Percentiles rank a stretch among this genome's conserved stretches.
These are phyloP conservation scores for Aurelia aurita complex sp. Pacific DNA, from an alignment of 30 jellyfish, hydroid and myxozoan genomes.

Conservation along the genomic window DNA sequence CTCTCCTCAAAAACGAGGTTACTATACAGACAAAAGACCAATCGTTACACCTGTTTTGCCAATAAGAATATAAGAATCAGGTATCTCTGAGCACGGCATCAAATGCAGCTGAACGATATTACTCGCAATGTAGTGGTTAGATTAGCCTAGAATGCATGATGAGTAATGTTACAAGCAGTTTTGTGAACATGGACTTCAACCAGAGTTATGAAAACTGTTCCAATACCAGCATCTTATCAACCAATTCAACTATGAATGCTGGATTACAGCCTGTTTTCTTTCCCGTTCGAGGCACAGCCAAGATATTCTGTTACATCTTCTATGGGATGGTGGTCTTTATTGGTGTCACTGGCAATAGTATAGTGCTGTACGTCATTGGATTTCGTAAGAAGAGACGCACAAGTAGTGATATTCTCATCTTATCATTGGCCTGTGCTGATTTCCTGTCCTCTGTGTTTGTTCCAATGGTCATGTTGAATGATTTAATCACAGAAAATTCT, in stretches of 20 bases:
- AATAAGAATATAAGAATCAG: no score
- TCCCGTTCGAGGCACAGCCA: conserved; percentile 19
- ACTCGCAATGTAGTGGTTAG: no score
- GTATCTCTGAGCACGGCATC: no score
- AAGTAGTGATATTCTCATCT: conserved; percentile 41
- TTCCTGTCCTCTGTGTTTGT: conserved; percentile 32
- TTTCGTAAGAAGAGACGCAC: conserved; percentile 34
- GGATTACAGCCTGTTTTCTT: not conserved
- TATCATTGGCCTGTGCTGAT: conserved; percentile 53
- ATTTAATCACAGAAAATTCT: conserved; percentile 4
- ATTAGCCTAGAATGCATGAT: no score
- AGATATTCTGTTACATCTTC: conserved; percentile 26
- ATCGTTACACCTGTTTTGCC: no score
- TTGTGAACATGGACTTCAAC: no score
- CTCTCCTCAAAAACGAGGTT: no score
- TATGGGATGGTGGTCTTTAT: conserved; percentile 17
- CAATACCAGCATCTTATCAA: not conserved
- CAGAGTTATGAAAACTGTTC: no score
- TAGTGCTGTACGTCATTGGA: conserved; percentile 64
- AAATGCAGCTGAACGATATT: no score
- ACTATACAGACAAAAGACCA: no score
- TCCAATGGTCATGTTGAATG: conserved; percentile 45
- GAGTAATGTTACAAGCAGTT: no score
- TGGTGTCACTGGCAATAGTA: conserved; percentile 53
- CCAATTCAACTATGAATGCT: not conserved